These are phyloP conservation scores for Spea bombifrons DNA, from an alignment of 2,113 vertebrate genomes.

Conservation along the genomic window DNA sequence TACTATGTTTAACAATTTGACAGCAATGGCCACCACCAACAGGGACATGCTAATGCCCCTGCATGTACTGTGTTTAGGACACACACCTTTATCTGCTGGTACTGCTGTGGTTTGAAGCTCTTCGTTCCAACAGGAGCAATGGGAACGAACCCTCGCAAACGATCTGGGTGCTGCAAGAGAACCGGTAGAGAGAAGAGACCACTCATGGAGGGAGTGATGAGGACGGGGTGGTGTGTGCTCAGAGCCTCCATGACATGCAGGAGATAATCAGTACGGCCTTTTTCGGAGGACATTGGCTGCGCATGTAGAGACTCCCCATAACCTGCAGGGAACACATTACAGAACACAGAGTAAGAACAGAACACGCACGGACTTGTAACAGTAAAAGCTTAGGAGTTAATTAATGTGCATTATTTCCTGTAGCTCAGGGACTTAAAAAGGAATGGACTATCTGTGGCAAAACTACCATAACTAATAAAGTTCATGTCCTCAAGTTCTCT, in stretches of 20 bases:
- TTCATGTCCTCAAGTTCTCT: too few species aligned
- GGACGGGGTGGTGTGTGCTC: slow-evolving; percentile 67
- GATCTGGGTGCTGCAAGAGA: slow-evolving; percentile 71
- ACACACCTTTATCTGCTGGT: slow-evolving; percentile 78
- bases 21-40: too few species aligned
- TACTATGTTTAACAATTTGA: too few species aligned
- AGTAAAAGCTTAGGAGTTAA: too few species aligned
- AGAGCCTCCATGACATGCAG: slow-evolving; percentile 73
- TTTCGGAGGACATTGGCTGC: slow-evolving; percentile 62
- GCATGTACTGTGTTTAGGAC: too few species aligned
- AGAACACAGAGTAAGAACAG: not conserved
- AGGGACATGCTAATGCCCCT: too few species aligned
- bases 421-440: too few species aligned
- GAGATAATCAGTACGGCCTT: slow-evolving; percentile 77
- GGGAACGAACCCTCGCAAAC: slow-evolving; percentile 79
- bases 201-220: slow-evolving; percentile 92
- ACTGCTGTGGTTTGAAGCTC: slow-evolving; percentile 77
- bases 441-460: too few species aligned
- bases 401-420: too few species aligned
- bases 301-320: slow-evolving; percentile 79
- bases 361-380: not conserved
- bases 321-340: slow-evolving; percentile 61
- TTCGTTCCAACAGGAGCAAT: slow-evolving; percentile 83
- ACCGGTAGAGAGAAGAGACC: slow-evolving; percentile 88
- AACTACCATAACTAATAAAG: too few species aligned